Base-by-base conservation (phyloP, 2,888 invertebrate species). In the Epistrophe grossulariae region DNA sequence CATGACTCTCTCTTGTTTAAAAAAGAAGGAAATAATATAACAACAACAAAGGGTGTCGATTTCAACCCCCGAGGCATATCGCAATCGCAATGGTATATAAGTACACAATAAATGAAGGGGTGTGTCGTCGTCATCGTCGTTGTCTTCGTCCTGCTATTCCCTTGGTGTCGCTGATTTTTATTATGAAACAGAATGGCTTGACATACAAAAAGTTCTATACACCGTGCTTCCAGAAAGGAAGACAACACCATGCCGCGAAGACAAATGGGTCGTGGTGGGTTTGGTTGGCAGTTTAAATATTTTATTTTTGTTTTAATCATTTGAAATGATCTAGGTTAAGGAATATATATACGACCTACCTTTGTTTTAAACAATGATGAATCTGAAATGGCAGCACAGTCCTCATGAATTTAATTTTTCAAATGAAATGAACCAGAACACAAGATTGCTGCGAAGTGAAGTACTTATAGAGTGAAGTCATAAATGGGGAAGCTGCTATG, bases 401-500 rank as follows among this genome's bases (percentile, higher is more conserved):
- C 60, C 48, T 74, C n/a, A 76, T 55, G 83, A 83, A 79, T 76
- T 76, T 60, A 76, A 83, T 79, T 90, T 90, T 89, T 89, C 82
- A 90, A 90, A 92, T 91, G 91, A 91, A 91, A 91, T 91, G 92
- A 91, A 91, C 90, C 90, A 91, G 92, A 40, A 92, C 91, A 91
- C 92, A 92, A 91, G 91, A 91, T 91, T 91, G 92, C 91, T 89
- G 89, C 72, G 60, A 60, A 79, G 13, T 43, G 70, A 70, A 76
- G 79, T 60, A 13, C n/a, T n/a, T n/a, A 45, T 24, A 24, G 50
- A 83, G 83, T 76, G 66, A 52, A 79, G 79, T 48, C 48, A 60
- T 68, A 79, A 84, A 87, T 28, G 71, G 50, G 45, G 17, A 72
- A 83, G 66, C 79, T 79, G 79, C 79, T 79, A 19, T 79, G 17